phyloP scores from a whole-genome alignment of 2,888 invertebrate species.

The Leptopilina myrica region DNA sequence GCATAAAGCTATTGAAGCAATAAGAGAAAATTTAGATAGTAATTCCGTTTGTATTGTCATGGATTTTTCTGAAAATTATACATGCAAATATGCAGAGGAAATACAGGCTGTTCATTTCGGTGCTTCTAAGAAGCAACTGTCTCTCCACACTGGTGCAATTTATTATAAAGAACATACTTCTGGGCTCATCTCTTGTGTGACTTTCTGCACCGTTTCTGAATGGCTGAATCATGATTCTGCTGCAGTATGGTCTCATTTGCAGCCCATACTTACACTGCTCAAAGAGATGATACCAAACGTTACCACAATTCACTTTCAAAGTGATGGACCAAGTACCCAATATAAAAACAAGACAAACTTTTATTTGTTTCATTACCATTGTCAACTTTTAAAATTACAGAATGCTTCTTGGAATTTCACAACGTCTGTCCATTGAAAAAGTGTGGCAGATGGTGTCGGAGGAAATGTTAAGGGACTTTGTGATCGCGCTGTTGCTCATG shows the following conservation, averaged over 20 bases:
- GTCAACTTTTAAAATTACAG: slow-evolving; percentile 16
- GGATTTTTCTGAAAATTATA: slow-evolving; percentile 50
- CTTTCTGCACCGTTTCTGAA: slow-evolving; percentile 42
- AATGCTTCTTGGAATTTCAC: slow-evolving; percentile 46
- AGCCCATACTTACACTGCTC: slow-evolving; percentile 43
- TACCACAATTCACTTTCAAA: slow-evolving; percentile 28
- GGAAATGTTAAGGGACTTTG: slow-evolving; percentile 44
- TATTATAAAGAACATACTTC: slow-evolving; percentile 40
- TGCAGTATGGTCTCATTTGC: slow-evolving; percentile 45
- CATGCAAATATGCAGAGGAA: slow-evolving; percentile 44
- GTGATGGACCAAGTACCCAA: background rate
- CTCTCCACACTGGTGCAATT: slow-evolving; percentile 47
- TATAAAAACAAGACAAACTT: slow-evolving; percentile 49
- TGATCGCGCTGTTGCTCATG: slow-evolving; percentile 41
- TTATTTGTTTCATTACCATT: slow-evolving; percentile 25
- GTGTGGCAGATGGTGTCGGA: slow-evolving; percentile 41
- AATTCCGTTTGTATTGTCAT: slow-evolving; percentile 40
- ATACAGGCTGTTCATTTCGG: slow-evolving; percentile 47
- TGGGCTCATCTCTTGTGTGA: slow-evolving; percentile 20
- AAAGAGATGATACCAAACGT: slow-evolving; percentile 8
- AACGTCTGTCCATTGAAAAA: slow-evolving; percentile 48
- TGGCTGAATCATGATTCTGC: slow-evolving; percentile 43
- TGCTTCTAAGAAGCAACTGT: slow-evolving; percentile 44
- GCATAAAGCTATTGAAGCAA: background rate
- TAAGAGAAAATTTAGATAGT: slow-evolving; percentile 31